Evolutionary conservation across 2,888 invertebrate species (phyloP), one percentile per base, ranked within the genome.

Genomic region (Nebria salina): DNA sequence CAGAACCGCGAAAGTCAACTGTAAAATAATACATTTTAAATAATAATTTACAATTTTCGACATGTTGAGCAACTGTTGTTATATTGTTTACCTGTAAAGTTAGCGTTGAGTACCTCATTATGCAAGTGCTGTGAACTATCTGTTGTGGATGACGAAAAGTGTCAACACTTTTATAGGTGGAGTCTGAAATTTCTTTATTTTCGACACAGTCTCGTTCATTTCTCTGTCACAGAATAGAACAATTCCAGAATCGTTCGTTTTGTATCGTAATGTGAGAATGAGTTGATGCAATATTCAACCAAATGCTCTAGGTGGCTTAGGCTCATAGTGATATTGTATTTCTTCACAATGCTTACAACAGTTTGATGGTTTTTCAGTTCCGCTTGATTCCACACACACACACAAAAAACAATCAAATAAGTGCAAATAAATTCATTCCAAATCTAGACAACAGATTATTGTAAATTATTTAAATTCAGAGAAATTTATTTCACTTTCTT

Each of bases 201-300:
- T 83, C 82, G 82, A 80, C 82, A 80, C 81, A 82, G 82, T 82
- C 72, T 82, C 82, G 77, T 82, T 78, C 83, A 76, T 83, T 82
- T 82, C 82, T 81, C 83, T 83, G 82, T 79, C 82, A 83, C 82
- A 26, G 77, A 74, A 80, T 82, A 54, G 77, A 76, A 80, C 76
- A 74, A 82, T 83, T 83, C 79, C 70, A 79, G 74, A 79, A 75
- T 79, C 83, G 81, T 82, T 68, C 75, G 81, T 82, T 83, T 81
- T 82, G 82, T 54, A 13, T 54, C 7, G 54, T 13, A 54, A 54
- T 13, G 54, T 54, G 54, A 34, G 34, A 34, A 34, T 34, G 34
- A 34, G 4, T 34, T 82, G 80, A 75, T 82, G 82, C 82, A 82
- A 83, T 81, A 82, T 65, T 76, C 82, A 82, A 64, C 76, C 76